Percentiles rank a stretch among this genome's conserved stretches.
Conservation (phyloP, 2,888 invertebrate species). For the Andrena minutula region DNA sequence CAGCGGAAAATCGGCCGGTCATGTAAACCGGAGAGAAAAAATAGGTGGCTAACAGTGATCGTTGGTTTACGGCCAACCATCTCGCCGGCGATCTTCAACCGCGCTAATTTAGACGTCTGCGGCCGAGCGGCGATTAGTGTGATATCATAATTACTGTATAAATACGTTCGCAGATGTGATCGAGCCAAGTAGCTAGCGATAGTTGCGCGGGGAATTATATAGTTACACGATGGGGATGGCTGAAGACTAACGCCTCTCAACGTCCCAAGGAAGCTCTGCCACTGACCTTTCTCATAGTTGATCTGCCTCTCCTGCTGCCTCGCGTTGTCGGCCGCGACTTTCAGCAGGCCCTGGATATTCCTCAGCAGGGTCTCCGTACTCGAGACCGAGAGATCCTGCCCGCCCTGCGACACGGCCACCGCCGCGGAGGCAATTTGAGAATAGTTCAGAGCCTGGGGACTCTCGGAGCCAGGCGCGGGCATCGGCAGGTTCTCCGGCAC, state of each 20-base stretch:
- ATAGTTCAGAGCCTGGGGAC: constrained; percentile 92
- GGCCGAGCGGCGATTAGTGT: too few relatives aligned
- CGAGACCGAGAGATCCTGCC: constrained; percentile 88
- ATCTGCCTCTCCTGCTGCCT: constrained; percentile 98
- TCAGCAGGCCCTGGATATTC: constrained; percentile 97
- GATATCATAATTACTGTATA: too few relatives aligned
- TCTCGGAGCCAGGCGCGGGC: constrained; percentile 86
- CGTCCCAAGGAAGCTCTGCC: constrained; percentile 84
- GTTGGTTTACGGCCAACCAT: not conserved
- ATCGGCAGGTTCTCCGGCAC: constrained; percentile 89
- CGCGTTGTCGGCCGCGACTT: constrained; percentile 99
- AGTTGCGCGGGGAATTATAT: too few relatives aligned
- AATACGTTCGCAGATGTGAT: too few relatives aligned
- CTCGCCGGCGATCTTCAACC: not conserved
- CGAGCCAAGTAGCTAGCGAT: too few relatives aligned
- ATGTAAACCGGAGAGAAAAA: not conserved
- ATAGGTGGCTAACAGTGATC: not conserved
- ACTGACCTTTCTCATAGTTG: constrained; percentile 97
- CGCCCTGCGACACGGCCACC: constrained; percentile 86
- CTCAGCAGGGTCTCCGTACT: constrained; percentile 97
- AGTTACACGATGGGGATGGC: too few relatives aligned
- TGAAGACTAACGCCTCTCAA: constrained; percentile 78
- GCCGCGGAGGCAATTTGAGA: constrained; percentile 90
- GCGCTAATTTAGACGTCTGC: not conserved
- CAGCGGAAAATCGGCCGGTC: constrained; percentile 8